Base-by-base conservation (phyloP, 2,888 invertebrate species). In the Leptinotarsa peninsularis region DNA sequence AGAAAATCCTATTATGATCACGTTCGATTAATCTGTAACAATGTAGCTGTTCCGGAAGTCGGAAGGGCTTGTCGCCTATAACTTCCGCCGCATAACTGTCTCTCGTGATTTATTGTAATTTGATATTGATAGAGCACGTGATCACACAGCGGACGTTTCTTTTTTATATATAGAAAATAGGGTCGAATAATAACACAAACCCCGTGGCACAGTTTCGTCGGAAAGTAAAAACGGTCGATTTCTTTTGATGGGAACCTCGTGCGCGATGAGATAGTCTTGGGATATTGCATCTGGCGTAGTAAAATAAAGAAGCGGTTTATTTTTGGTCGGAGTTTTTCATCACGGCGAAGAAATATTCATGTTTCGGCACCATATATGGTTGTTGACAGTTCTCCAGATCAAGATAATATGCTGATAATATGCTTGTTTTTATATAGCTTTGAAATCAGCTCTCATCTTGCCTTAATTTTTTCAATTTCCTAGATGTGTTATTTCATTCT, bases 71-170 rank as follows among this genome's bases (percentile, higher is more conserved):
- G 78, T 81, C 80, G 66, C 70, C 75, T 76, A 71, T 76, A 74
- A 79, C 79, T 80, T 81, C 82, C 81, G 80, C 72, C 74, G 67
- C 54, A 74, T 75, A 77, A 74, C 76, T 75, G 73, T 69, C 79
- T 78, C 76, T 78, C 77, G 81, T 78, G 78, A 78, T 79, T 79
- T 77, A 78, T 78, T 72, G 78, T 77, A 74, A 74, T 75, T 75
- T 72, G 75, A 80, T 79, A 78, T 73, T 76, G 72, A 79, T 78
- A 78, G 79, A 73, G 75, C 75, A 72, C 75, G 79, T 69, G 69
- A 70, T 74, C 66, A 33, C 43, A 23, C 15, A 50, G 43, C 63
- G 56, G 66, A 70, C 70, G 58, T 74, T 74, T 63, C 66, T 74
- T 74, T 43, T 74, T 69, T 52, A 74, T 66, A 66, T 63, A 74